These are phyloP conservation scores for Nymphalis urticae DNA, from an alignment of 2,888 invertebrate genomes.

Conservation along the genomic window DNA sequence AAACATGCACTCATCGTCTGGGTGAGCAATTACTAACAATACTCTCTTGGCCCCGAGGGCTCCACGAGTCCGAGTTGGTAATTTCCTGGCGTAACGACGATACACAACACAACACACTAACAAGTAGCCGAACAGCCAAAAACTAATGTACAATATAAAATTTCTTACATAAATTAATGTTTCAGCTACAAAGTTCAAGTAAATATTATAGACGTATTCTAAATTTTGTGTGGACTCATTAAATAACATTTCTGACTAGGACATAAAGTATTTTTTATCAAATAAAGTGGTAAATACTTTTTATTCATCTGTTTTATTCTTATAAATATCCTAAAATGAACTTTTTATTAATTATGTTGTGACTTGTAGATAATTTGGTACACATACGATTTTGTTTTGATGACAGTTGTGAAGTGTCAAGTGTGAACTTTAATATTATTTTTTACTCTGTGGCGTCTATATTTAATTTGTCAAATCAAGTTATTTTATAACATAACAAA, in stretches of 20 bases:
- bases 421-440: too few relatives aligned
- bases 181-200: constrained; percentile 64
- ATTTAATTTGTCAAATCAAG: too few relatives aligned
- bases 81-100: constrained; percentile 75
- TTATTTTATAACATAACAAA: too few relatives aligned
- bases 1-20: constrained; percentile 99
- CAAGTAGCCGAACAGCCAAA: constrained; percentile 80
- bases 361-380: neutral
- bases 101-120: constrained; percentile 75
- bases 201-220: constrained; percentile 62
- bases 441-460: too few relatives aligned
- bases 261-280: constrained; percentile 17
- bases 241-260: constrained; percentile 65
- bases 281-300: constrained; percentile 8
- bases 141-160: constrained; percentile 72
- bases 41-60: constrained; percentile 82
- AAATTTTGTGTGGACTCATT: constrained; percentile 53
- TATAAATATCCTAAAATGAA: constrained; percentile 11
- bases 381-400: neutral
- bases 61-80: constrained; percentile 74
- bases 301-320: constrained; percentile 18
- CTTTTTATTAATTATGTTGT: too few relatives aligned
- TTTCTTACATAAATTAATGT: constrained; percentile 65
- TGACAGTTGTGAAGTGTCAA: neutral
- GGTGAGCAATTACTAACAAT: constrained; percentile 95